Conservation (phyloP, 2,113 vertebrate species). For the Ctenodactylus gundi region DNA sequence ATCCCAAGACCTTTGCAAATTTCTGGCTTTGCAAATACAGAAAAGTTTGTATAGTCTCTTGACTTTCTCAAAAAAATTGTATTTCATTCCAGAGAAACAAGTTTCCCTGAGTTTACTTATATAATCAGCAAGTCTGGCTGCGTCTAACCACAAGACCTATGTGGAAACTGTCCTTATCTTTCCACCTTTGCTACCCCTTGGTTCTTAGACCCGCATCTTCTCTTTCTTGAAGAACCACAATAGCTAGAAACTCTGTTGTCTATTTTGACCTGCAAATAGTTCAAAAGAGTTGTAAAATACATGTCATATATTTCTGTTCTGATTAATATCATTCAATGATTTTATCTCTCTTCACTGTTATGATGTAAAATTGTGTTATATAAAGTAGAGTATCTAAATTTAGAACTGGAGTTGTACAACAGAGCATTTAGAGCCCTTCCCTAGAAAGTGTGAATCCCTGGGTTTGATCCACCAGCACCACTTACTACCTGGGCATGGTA, state of each 20-base stretch:
- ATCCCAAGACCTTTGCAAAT: conserved; percentile 76
- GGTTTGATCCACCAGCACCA: too few species aligned
- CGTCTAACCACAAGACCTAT: neutral
- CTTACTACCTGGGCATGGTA: too few species aligned
- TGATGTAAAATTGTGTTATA: neutral
- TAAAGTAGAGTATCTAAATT: neutral
- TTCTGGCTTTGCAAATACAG: conserved; percentile 71
- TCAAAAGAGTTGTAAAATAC: neutral
- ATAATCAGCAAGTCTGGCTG: neutral
- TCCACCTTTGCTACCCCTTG: neutral
- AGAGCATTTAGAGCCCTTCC: too few species aligned
- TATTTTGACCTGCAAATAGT: neutral
- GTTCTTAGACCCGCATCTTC: neutral
- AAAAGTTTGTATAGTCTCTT: conserved; percentile 63
- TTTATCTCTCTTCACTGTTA: neutral
- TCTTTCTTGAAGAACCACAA: neutral
- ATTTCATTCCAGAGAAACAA: conserved; percentile 50
- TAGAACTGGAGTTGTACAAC: too few species aligned
- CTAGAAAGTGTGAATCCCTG: too few species aligned
- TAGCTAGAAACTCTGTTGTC: neutral
- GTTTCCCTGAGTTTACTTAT: conserved; percentile 6
- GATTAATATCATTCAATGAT: neutral
- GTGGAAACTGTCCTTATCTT: neutral
- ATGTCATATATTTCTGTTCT: neutral
- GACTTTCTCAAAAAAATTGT: conserved; percentile 70